These are phyloP conservation scores for Eledona agricola DNA, from an alignment of 2,888 invertebrate species.

Conservation along the genomic window DNA sequence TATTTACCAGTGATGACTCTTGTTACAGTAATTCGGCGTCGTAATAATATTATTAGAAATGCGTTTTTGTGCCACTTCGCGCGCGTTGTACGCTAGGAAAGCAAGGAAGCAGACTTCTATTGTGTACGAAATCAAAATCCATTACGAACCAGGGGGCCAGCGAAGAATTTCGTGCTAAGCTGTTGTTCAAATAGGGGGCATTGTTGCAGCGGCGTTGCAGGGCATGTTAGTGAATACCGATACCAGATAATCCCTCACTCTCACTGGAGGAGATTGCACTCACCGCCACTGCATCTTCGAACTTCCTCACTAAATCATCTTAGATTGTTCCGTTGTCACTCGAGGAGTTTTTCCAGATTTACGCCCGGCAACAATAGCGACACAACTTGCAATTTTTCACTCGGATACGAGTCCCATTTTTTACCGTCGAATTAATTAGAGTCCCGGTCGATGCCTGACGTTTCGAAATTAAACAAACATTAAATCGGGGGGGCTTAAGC, in stretches of 20 bases:
- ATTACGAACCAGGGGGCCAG: conserved; percentile 53
- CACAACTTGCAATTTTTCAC: conserved; percentile 33
- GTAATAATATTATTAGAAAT: no score
- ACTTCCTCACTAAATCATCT: conserved; percentile 50
- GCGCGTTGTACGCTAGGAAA: no score
- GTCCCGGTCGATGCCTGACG: conserved; percentile 20
- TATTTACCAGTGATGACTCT: no score
- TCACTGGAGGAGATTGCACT: conserved; percentile 42
- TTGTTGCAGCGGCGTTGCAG: conserved; percentile 45
- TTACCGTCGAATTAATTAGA: conserved; percentile 27
- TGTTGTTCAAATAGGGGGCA: conserved; percentile 53
- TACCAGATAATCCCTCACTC: conserved; percentile 58
- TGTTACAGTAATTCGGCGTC: no score
- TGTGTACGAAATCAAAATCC: conserved; percentile 61
- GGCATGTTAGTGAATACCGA: conserved; percentile 60
- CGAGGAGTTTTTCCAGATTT: conserved; percentile 43
- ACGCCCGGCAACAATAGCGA: conserved; percentile 33
- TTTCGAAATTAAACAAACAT: conserved; percentile 36
- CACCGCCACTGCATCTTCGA: conserved; percentile 44
- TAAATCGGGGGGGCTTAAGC: conserved; percentile 39
- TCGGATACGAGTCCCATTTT: conserved; percentile 5
- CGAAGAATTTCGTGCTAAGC: conserved; percentile 55
- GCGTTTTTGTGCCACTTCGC: conserved; percentile 27
- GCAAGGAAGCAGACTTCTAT: no score
- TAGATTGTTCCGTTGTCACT: conserved; percentile 47